phyloP scores from a whole-genome alignment of 2,888 invertebrate species.

The Coleophora deauratella region DNA sequence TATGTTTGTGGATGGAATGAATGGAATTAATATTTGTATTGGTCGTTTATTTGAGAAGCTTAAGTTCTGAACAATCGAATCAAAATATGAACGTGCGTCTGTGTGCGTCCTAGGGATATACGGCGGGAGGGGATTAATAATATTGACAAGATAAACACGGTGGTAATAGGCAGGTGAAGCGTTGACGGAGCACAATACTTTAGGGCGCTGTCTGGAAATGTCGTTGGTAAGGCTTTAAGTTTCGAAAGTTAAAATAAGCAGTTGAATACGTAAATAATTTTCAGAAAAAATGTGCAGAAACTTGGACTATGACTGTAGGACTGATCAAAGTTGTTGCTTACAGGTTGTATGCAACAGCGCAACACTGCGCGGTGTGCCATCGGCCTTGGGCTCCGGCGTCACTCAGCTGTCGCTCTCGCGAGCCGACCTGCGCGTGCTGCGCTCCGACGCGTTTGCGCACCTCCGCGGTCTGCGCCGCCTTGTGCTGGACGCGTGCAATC shows the following conservation, averaged over 20 bases:
- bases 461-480: constrained; percentile 86
- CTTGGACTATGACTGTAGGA: too few species aligned
- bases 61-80: constrained; percentile 62
- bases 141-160: constrained; percentile 51
- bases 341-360: constrained; percentile 94
- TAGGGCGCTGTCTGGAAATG: neutral
- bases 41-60: constrained; percentile 53
- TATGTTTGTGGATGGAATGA: constrained; percentile 21
- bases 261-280: too few species aligned
- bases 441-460: constrained; percentile 88
- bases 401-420: constrained; percentile 90
- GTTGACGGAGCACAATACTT: constrained; percentile 20
- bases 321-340: constrained; percentile 20
- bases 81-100: constrained; percentile 46
- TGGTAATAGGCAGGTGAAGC: constrained; percentile 36
- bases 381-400: constrained; percentile 83
- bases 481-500: constrained; percentile 90
- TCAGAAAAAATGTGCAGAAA: too few species aligned
- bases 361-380: constrained; percentile 84
- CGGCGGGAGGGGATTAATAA: constrained; percentile 56
- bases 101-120: constrained; percentile 41
- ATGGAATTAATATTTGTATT: constrained; percentile 54
- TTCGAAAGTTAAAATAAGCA: too few species aligned
- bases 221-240: too few species aligned
- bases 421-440: constrained; percentile 87